Evolutionary conservation across 2,888 invertebrate genomes (phyloP).

Genomic region (Synanthedon vespiformis): DNA sequence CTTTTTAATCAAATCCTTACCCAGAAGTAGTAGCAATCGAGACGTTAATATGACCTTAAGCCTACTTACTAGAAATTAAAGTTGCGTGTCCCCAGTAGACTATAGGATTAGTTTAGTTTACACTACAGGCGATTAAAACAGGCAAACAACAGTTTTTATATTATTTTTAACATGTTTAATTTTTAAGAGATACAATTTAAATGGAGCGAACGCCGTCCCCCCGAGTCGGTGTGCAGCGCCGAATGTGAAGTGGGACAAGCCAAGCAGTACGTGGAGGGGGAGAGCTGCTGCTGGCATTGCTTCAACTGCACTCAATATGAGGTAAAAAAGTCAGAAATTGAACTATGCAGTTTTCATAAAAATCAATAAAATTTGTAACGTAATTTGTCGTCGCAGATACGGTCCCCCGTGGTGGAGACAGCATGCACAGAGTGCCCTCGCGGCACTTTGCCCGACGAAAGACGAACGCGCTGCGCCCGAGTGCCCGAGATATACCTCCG

Average conservation of each 20-base stretch:
- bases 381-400: conserved; percentile 68
- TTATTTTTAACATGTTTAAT: neutral
- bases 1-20: too few species aligned
- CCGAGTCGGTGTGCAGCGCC: conserved; percentile 82
- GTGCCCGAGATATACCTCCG: conserved; percentile 86
- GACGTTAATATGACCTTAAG: too few species aligned
- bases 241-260: conserved; percentile 91
- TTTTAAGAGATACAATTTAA: conserved; percentile 83
- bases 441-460: conserved; percentile 84
- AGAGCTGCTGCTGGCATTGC: conserved; percentile 95
- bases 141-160: neutral
- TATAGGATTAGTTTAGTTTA: too few species aligned
- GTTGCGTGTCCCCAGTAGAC: neutral
- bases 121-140: too few species aligned
- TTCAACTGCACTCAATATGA: conserved; percentile 88
- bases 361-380: conserved; percentile 6
- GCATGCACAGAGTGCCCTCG: conserved; percentile 84
- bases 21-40: too few species aligned
- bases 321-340: conserved; percentile 38
- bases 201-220: conserved; percentile 79
- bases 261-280: conserved; percentile 92
- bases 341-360: neutral
- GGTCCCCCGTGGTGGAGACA: conserved; percentile 82
- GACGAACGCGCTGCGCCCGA: conserved; percentile 77
- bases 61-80: too few species aligned